phyloP scores from a whole-genome alignment of 2,797 vertebrate species.

The Scyliorhinus canicula region DNA sequence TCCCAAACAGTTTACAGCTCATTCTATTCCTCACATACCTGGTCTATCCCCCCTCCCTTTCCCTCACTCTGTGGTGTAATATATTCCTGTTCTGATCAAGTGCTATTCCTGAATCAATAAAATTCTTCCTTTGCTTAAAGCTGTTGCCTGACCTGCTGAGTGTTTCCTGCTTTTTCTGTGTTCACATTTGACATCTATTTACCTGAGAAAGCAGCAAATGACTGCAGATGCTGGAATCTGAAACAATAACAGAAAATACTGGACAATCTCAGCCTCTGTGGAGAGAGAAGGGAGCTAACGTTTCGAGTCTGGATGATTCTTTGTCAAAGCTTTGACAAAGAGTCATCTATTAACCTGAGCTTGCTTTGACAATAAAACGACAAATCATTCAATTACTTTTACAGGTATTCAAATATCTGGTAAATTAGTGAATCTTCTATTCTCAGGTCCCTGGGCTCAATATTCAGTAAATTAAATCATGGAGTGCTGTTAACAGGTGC shows the following conservation, averaged over 20 bases:
- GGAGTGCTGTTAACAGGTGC: not conserved
- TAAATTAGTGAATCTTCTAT: not conserved
- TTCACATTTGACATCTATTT: not conserved
- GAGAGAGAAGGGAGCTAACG: no score
- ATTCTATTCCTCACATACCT: not conserved
- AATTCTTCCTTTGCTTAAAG: not conserved
- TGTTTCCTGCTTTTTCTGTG: not conserved
- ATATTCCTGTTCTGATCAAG: not conserved
- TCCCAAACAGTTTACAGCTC: no score
- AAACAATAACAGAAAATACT: no score
- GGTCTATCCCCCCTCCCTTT: not conserved
- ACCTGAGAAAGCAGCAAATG: no score
- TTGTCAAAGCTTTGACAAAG: no score
- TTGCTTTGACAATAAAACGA: not conserved
- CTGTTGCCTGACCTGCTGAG: not conserved
- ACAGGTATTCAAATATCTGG: not conserved
- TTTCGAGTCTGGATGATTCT: no score
- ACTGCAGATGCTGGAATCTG: no score
- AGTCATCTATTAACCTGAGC: not conserved
- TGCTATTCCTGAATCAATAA: not conserved
- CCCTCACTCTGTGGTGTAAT: not conserved
- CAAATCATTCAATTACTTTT: not conserved
- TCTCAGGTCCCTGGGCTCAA: not conserved
- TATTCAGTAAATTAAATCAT: not conserved
- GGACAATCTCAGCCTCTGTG: no score